Evolutionary conservation across 2,797 vertebrate species (phyloP).

Genomic region (Podargus strigoides): DNA sequence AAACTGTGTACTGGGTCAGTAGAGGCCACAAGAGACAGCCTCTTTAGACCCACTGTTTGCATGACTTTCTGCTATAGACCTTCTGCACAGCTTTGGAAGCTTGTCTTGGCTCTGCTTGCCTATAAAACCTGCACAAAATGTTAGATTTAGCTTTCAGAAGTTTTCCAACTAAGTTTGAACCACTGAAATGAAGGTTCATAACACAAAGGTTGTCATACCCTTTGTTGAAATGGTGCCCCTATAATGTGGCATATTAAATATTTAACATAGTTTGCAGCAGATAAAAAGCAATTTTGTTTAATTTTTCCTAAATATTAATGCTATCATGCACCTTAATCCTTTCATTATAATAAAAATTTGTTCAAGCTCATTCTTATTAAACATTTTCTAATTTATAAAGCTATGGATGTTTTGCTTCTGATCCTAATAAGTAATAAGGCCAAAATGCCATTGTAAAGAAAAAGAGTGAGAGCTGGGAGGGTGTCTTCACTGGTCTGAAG

Average conservation of each 20-base stretch:
- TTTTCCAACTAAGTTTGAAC: neutral
- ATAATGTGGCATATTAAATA: slow-evolving; percentile 61
- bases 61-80: neutral
- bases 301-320: slow-evolving; percentile 71
- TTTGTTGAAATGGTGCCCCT: slow-evolving; percentile 19
- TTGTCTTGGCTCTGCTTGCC: neutral
- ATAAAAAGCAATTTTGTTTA: slow-evolving; percentile 67
- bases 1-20: neutral
- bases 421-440: slow-evolving; percentile 30
- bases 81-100: neutral
- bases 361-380: slow-evolving; percentile 61
- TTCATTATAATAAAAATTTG: slow-evolving; percentile 68
- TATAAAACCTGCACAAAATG: neutral
- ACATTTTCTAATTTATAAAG: slow-evolving; percentile 50
- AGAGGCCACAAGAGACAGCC: neutral
- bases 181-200: neutral
- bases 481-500: neutral
- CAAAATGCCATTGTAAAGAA: slow-evolving; percentile 11
- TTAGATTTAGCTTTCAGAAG: neutral
- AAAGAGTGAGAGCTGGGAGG: neutral
- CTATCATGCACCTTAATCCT: slow-evolving; percentile 59
- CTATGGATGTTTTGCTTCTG: slow-evolving; percentile 44
- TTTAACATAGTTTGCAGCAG: slow-evolving; percentile 60
- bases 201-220: neutral
- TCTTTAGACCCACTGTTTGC: neutral